Conservation (phyloP, 2,797 vertebrate genomes). For the Myotis pilosus region DNA sequence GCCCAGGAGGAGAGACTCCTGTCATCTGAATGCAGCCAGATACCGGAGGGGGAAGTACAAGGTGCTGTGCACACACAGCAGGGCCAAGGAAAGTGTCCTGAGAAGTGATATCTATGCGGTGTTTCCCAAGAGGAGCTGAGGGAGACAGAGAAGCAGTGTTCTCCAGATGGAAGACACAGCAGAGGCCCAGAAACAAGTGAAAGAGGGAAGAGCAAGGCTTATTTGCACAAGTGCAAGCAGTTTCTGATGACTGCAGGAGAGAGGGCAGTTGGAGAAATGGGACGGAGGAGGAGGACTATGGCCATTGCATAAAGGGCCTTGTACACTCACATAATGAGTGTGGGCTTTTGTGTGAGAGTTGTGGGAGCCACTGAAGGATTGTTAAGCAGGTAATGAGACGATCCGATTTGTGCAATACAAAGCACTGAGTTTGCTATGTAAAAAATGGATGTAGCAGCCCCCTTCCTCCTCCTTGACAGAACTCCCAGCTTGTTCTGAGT, state of each 20-base stretch:
- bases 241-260: background rate
- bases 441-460: background rate
- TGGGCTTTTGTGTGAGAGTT: background rate
- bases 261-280: background rate
- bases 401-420: background rate
- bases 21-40: background rate
- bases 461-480: background rate
- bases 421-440: background rate
- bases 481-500: background rate
- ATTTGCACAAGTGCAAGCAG: background rate
- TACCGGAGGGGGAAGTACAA: background rate
- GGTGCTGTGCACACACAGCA: background rate
- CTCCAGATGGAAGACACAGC: background rate
- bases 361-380: background rate
- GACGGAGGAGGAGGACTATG: background rate
- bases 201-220: fast-evolving
- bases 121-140: background rate
- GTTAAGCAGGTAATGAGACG: background rate
- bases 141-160: background rate
- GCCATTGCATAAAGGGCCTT: background rate
- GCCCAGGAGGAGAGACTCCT: background rate
- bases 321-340: background rate
- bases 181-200: background rate
- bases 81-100: background rate
- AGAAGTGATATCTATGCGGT: background rate